Conservation (phyloP, 2,113 vertebrate species). For the Epinephelus cyanopodus region DNA sequence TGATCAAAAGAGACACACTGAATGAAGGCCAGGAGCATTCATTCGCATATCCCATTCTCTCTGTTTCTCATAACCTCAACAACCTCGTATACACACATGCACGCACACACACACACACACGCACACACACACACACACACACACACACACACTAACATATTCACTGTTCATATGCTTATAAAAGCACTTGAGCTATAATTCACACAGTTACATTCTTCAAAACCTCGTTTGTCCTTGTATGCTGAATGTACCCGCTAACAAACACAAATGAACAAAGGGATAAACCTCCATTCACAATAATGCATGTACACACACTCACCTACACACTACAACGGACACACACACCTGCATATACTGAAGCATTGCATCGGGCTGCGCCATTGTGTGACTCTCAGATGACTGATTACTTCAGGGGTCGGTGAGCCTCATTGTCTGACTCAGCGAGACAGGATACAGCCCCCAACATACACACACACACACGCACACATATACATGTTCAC, state of each 20-base stretch:
- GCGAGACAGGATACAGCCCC: slow-evolving; percentile 41
- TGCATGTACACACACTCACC: not conserved
- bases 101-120: not conserved
- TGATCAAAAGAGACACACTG: slow-evolving; percentile 37
- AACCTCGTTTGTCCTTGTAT: slow-evolving; percentile 3
- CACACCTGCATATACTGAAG: slow-evolving; percentile 14
- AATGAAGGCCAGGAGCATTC: slow-evolving; percentile 30
- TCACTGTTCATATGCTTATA: not conserved
- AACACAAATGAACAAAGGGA: not conserved
- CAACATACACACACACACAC: slow-evolving; percentile 2
- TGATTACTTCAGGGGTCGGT: slow-evolving; percentile 64
- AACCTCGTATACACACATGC: not conserved
- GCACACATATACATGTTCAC: not conserved
- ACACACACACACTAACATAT: not conserved
- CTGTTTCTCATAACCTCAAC: not conserved
- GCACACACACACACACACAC: not conserved
- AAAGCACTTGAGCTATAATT: slow-evolving; percentile 14
- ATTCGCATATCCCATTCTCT: not conserved
- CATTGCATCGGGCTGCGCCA: slow-evolving; percentile 7
- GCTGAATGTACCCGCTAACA: not conserved
- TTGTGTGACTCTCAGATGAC: slow-evolving; percentile 37
- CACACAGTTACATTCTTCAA: slow-evolving; percentile 7
- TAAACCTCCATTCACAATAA: not conserved
- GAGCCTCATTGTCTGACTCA: slow-evolving; percentile 65
- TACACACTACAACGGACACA: not conserved